Conservation (phyloP, 2,888 invertebrate genomes). For the Ryuthela nishihirai region DNA sequence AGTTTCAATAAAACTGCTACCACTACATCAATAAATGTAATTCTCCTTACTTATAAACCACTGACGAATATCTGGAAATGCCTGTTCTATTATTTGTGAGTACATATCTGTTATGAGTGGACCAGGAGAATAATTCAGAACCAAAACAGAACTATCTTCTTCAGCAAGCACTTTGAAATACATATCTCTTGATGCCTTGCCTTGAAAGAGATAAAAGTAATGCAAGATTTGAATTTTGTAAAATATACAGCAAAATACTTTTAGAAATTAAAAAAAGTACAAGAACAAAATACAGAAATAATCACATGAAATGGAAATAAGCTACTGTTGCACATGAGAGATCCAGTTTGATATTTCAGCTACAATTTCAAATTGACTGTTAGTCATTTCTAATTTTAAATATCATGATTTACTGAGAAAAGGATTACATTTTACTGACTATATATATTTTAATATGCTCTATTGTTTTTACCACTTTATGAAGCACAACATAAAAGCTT, state of each 20-base stretch:
- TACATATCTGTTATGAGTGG: slow-evolving; percentile 91
- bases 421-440: too few relatives aligned
- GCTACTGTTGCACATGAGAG: too few relatives aligned
- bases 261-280: not conserved
- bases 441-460: too few relatives aligned
- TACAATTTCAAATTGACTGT: too few relatives aligned
- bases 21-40: not conserved
- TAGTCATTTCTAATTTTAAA: too few relatives aligned
- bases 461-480: too few relatives aligned
- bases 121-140: slow-evolving; percentile 88
- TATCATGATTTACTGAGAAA: too few relatives aligned
- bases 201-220: slow-evolving; percentile 51
- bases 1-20: too few relatives aligned
- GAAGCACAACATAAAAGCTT: too few relatives aligned
- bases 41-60: slow-evolving; percentile 9
- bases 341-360: too few relatives aligned
- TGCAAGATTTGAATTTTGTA: not conserved
- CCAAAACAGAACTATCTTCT: slow-evolving; percentile 59
- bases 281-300: too few relatives aligned
- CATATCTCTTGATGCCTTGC: slow-evolving; percentile 86
- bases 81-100: slow-evolving; percentile 54
- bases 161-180: slow-evolving; percentile 62
- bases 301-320: too few relatives aligned
- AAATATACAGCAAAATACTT: not conserved
- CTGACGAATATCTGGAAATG: slow-evolving; percentile 24